Evolutionary conservation across 2,113 vertebrate genomes (phyloP).

Genomic region (Leptobrachium ailaonicum): DNA sequence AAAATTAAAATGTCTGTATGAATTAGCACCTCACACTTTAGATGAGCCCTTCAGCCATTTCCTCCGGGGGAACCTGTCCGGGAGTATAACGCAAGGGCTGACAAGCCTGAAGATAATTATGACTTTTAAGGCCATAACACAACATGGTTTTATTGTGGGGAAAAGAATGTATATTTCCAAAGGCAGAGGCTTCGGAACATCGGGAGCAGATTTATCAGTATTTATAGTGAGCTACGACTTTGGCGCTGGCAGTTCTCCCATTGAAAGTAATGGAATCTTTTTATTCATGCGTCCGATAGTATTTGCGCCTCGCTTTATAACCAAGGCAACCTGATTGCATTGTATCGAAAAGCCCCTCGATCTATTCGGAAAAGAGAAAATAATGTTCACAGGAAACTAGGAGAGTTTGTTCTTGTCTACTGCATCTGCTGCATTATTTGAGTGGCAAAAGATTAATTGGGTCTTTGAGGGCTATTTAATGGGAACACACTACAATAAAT

Average conservation of each 20-base stretch:
- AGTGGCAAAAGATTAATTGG: too few species aligned
- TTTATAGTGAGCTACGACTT: conserved; percentile 36
- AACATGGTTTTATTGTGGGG: conserved; percentile 38
- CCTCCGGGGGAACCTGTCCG: conserved; percentile 40
- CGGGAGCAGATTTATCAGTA: conserved; percentile 42
- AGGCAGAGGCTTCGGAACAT: conserved; percentile 27
- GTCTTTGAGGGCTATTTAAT: background rate
- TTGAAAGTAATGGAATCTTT: conserved; percentile 32
- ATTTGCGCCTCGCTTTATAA: conserved; percentile 12
- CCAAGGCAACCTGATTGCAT: background rate
- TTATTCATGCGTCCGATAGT: conserved; percentile 23
- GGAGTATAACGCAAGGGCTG: conserved; percentile 39
- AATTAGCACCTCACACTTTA: conserved; percentile 51
- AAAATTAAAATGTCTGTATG: conserved; percentile 53
- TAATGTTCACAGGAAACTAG: background rate
- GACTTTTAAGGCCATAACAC: conserved; percentile 45
- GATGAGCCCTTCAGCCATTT: conserved; percentile 45
- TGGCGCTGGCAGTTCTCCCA: conserved; percentile 15
- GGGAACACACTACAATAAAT: background rate
- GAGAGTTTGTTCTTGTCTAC: background rate
- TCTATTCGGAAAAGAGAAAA: background rate
- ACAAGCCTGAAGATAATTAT: conserved; percentile 46
- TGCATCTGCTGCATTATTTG: background rate
- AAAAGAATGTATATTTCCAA: conserved; percentile 39
- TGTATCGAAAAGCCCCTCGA: background rate